Conservation (phyloP, 2,888 invertebrate genomes). For the Spodoptera littoralis region DNA sequence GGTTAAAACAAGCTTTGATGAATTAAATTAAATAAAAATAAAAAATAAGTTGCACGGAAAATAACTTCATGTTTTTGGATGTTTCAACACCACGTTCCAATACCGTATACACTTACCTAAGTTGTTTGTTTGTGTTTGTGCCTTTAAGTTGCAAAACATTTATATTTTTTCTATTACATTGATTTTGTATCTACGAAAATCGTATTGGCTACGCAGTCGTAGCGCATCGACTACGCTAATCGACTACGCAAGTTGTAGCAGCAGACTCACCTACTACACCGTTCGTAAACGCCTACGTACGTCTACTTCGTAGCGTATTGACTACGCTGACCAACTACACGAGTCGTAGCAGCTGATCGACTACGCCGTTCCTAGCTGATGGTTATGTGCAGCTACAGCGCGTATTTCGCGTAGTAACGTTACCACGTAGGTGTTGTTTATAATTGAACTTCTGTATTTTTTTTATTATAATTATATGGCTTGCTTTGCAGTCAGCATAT, state of each 20-base stretch:
- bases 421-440: background rate
- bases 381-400: background rate
- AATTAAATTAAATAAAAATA: no score
- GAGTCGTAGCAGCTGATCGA: slow-evolving; percentile 17
- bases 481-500: slow-evolving; percentile 63
- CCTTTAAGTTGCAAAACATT: no score
- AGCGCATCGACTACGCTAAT: background rate
- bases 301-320: slow-evolving; percentile 16
- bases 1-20: no score
- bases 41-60: no score
- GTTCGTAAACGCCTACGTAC: background rate
- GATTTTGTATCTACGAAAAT: background rate
- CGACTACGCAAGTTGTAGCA: background rate
- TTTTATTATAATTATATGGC: slow-evolving; percentile 23
- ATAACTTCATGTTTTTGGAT: no score
- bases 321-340: slow-evolving; percentile 8
- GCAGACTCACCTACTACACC: no score
- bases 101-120: no score
- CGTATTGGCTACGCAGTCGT: background rate
- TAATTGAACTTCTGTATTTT: slow-evolving; percentile 35
- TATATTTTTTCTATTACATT: no score
- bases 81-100: no score
- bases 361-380: slow-evolving; percentile 8
- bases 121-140: no score
- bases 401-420: background rate